Conservation (phyloP, 2,888 invertebrate genomes). For the Drosophila cracens region DNA sequence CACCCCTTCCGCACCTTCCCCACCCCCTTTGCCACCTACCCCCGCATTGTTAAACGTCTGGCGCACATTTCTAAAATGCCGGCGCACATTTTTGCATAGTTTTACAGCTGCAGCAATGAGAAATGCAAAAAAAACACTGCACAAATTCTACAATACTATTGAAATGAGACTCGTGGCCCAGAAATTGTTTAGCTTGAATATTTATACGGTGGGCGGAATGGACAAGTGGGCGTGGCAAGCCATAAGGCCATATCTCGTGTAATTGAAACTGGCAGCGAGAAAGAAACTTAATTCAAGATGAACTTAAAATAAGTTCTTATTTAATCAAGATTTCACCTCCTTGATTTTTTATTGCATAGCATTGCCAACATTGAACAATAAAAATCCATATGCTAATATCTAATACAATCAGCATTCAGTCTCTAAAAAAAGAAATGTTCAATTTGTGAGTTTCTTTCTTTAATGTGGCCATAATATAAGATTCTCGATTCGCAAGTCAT, state of each 20-base stretch:
- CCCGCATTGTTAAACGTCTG: conserved; percentile 50
- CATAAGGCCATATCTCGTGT: not conserved
- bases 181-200: conserved; percentile 46
- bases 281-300: not conserved
- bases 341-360: not conserved
- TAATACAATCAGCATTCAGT: not conserved
- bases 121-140: conserved; percentile 30
- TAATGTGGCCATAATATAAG: not conserved
- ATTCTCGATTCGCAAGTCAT: conserved; percentile 22
- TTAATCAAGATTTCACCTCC: not conserved
- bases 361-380: not conserved
- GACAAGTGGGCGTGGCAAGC: conserved; percentile 3
- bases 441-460: not conserved
- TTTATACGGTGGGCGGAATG: conserved; percentile 14
- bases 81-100: conserved; percentile 59
- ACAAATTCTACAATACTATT: conserved; percentile 33
- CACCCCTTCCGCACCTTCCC: not conserved
- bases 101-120: conserved; percentile 13
- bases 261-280: conserved; percentile 1
- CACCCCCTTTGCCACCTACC: not conserved
- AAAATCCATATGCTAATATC: not conserved
- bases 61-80: conserved; percentile 74
- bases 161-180: conserved; percentile 53
- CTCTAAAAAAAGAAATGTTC: not conserved
- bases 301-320: not conserved